Base-by-base conservation (phyloP, 2,113 vertebrate genomes). In the Catharus minimus region DNA sequence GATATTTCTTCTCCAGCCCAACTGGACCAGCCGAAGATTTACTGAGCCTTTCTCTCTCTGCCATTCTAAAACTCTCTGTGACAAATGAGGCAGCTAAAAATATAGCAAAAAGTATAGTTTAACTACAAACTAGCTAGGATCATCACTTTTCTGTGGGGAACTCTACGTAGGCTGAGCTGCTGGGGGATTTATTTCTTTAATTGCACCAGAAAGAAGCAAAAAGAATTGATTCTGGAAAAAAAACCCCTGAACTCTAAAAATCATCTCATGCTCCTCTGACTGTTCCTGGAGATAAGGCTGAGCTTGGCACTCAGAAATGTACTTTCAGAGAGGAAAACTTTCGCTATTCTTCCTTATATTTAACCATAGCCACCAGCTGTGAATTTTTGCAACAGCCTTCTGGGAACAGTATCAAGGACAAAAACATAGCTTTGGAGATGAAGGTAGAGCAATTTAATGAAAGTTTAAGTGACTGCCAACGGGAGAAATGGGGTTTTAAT, bases 181-280 rank as follows among this genome's bases (percentile, higher is more conserved):
- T 80, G 38, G 17, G 82, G 82, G 76, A 95, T 94, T 96, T 90
- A 90, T 95, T 94, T 79, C 78, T 95, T 93, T 93, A 93, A 91
- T 91, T 95, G 91, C 56, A 33, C 19, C 43, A 75, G 68, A 55
- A 83, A 46, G n/a, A 75, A 67, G 67, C 32, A 89, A 82, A 94
- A 91, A 83, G 0, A 73, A 81, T 53, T 68, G 52, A 89, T 92
- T 87, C 36, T 41, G 64, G 41, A 71, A 30, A 71, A 36, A 56
- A 71, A 33, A 71, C 11, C 10, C 0, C 62, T 67, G 47, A 38
- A 78, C 26, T 41, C 53, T 24, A 71, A 94, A 94, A 95, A 69
- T 95, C 79, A 91, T 58, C 55, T 79, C 47, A 41, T 76, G 43
- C 56, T 73, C 36, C 88, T 90, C 82, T 64, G 61, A 84, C 60